A percentile compares a stretch with the other conserved stretches of the same genome.
phyloP scores from a whole-genome alignment of 2,888 invertebrate genomes.

The Drosophila kuntzei region DNA sequence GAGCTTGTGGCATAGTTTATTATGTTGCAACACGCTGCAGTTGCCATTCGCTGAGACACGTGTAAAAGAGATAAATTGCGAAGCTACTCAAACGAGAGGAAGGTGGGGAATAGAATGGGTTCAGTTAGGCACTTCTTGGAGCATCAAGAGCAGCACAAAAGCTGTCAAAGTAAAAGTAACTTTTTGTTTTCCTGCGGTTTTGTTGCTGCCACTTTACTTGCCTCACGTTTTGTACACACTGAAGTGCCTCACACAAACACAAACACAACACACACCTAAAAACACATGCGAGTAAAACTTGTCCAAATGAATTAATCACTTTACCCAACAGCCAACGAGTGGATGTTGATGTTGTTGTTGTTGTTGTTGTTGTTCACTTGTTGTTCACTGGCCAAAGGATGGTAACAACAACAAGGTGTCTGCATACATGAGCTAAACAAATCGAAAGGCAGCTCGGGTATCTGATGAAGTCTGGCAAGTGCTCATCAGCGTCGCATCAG shows the following conservation, averaged over 20 bases:
- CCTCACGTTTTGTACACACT: constrained; percentile 25
- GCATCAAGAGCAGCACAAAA: constrained; percentile 48
- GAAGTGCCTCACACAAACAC: constrained; percentile 23
- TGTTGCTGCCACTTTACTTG: constrained; percentile 47
- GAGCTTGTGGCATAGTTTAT: constrained; percentile 47
- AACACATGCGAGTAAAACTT: constrained; percentile 64
- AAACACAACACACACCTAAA: neutral
- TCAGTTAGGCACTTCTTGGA: constrained; percentile 14
- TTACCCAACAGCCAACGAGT: constrained; percentile 63
- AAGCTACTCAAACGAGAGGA: constrained; percentile 48
- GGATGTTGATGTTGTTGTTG: constrained; percentile 64
- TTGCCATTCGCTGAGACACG: constrained; percentile 32
- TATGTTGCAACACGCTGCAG: constrained; percentile 46
- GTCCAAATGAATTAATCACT: constrained; percentile 82
- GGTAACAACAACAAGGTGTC: constrained; percentile 31
- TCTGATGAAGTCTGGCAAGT: constrained; percentile 69
- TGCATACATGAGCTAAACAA: constrained; percentile 23
- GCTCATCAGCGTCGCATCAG: constrained; percentile 57
- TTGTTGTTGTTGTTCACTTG: constrained; percentile 9
- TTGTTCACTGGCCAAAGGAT: constrained; percentile 16
- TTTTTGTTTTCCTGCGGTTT: constrained; percentile 56
- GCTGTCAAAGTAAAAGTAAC: constrained; percentile 70
- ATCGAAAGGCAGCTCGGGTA: constrained; percentile 45
- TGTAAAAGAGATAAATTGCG: constrained; percentile 69
- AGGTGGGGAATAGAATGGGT: neutral